Conservation (phyloP, 1,140 invertebrate species). For the Olivierus martensii region DNA sequence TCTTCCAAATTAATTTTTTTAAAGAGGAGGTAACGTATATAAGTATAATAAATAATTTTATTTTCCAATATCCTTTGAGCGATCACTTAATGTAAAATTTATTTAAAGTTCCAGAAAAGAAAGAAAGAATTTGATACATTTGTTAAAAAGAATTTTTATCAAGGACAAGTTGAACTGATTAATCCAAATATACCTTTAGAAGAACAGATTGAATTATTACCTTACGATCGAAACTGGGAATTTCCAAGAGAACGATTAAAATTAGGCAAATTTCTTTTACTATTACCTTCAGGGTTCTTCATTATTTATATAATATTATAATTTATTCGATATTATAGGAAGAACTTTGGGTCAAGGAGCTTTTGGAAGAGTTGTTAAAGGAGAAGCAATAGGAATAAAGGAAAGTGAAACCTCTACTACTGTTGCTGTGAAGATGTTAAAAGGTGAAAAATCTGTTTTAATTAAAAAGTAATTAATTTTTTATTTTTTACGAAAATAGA, state of each 20-base stretch:
- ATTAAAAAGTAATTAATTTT: not conserved
- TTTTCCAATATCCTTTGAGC: too few species aligned
- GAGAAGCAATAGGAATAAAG: conserved; percentile 36
- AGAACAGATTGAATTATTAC: conserved; percentile 37
- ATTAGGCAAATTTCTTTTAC: conserved; percentile 2
- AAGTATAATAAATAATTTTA: too few species aligned
- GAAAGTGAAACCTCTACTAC: conserved; percentile 8
- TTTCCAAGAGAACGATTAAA: conserved; percentile 20
- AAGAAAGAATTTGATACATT: conserved; percentile 19
- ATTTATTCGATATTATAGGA: conserved; percentile 6
- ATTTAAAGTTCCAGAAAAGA: not conserved
- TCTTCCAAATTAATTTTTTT: too few species aligned
- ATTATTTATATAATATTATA: too few species aligned
- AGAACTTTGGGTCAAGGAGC: conserved; percentile 62
- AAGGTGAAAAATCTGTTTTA: conserved; percentile 32
- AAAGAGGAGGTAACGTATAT: too few species aligned
- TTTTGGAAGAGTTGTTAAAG: conserved; percentile 86
- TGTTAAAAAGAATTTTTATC: conserved; percentile 15
- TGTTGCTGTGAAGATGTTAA: conserved; percentile 24
- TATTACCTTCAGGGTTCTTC: too few species aligned
- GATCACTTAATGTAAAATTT: too few species aligned
- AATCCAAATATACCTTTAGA: conserved; percentile 21
- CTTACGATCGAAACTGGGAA: conserved; percentile 69
- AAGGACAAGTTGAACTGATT: conserved; percentile 16
- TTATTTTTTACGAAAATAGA: not conserved